phyloP scores from a whole-genome alignment of 2,113 vertebrate genomes.

The Amblyornis subalaris region DNA sequence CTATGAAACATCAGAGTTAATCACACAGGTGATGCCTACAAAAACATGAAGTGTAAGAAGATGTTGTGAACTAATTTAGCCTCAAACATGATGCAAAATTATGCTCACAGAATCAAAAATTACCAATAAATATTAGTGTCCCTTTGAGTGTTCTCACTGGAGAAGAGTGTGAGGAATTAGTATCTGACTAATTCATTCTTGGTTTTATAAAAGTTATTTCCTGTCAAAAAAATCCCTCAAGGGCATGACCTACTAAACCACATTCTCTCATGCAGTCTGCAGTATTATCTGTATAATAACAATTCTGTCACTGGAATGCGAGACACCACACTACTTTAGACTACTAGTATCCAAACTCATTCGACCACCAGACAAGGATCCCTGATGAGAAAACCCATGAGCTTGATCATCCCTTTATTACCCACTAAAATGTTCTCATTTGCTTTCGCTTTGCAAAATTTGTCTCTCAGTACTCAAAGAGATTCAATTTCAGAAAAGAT shows the following conservation, averaged over 20 bases:
- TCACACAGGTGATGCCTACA: neutral
- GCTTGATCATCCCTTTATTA: neutral
- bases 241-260: constrained; percentile 3
- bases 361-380: neutral
- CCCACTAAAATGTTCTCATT: neutral
- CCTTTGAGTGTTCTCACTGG: neutral
- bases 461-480: neutral
- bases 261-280: neutral
- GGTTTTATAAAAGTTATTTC: neutral
- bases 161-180: neutral
- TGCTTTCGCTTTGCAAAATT: neutral
- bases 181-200: neutral
- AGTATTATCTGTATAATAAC: neutral
- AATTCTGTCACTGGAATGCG: neutral
- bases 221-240: neutral
- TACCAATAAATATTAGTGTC: neutral
- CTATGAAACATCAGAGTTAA: neutral
- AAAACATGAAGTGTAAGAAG: neutral
- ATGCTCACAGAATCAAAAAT: neutral
- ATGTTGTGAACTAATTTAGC: neutral
- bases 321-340: neutral
- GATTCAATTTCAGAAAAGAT: neutral
- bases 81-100: neutral
- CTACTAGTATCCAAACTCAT: constrained; percentile 5
- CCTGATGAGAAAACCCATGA: neutral